A percentile compares a stretch with the other conserved stretches of the same genome.
These are phyloP conservation scores for Amazona ochrocephala DNA, from an alignment of 2,797 vertebrate species.

Conservation along the genomic window DNA sequence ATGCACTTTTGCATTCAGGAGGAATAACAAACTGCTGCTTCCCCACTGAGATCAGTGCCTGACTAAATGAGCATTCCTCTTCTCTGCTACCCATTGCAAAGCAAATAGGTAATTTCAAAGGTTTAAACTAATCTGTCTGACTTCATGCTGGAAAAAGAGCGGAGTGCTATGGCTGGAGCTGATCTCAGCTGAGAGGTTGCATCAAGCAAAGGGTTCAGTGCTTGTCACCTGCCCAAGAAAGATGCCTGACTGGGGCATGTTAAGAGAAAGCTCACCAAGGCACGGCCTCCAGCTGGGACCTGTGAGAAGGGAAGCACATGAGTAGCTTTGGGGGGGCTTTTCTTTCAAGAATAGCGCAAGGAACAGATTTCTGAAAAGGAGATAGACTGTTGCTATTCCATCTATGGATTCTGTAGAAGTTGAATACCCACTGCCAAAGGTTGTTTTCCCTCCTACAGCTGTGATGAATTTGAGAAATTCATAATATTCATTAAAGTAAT, in stretches of 20 bases:
- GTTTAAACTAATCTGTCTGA: conserved; percentile 4
- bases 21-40: conserved; percentile 7
- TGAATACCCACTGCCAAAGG: background rate
- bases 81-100: background rate
- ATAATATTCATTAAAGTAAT: background rate
- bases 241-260: rapidly evolving
- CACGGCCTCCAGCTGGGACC: background rate
- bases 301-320: background rate
- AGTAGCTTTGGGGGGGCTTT: background rate
- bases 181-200: background rate
- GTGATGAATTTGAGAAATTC: background rate
- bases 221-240: background rate
- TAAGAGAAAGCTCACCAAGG: background rate
- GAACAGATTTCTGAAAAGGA: background rate
- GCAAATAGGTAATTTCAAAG: conserved; percentile 10
- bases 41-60: conserved; percentile 12
- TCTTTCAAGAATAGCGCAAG: background rate
- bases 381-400: background rate
- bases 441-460: background rate
- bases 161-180: background rate
- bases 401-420: background rate
- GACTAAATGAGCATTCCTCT: background rate
- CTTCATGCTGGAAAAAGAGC: background rate
- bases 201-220: background rate
- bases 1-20: conserved; percentile 2